Evolutionary conservation across 2,888 invertebrate genomes (phyloP).

Genomic region (Eristalis intricaria): DNA sequence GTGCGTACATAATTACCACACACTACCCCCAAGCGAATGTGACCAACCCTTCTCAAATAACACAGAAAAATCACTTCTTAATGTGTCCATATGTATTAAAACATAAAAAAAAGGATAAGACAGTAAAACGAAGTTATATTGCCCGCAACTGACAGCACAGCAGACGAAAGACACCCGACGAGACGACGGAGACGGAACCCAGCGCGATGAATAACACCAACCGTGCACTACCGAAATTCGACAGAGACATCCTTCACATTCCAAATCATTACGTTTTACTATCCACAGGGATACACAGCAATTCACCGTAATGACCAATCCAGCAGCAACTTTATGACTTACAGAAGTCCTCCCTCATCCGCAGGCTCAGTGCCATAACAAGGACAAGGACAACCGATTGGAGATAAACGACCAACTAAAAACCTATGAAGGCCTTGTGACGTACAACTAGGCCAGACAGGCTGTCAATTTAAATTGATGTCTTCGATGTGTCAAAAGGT

Average conservation of each 20-base stretch:
- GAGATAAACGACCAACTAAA: background rate
- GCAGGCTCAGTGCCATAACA: slow-evolving; percentile 32
- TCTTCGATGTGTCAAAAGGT: slow-evolving; percentile 57
- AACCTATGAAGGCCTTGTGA: slow-evolving; percentile 5
- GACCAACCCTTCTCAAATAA: slow-evolving; percentile 25
- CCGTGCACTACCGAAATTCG: background rate
- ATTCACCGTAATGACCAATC: slow-evolving; percentile 61
- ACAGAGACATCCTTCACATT: slow-evolving; percentile 41
- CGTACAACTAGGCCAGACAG: slow-evolving; percentile 45
- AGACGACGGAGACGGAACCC: background rate
- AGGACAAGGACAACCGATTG: slow-evolving; percentile 10
- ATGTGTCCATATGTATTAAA: slow-evolving; percentile 26
- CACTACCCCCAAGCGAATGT: slow-evolving; percentile 5
- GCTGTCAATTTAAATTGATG: slow-evolving; percentile 49
- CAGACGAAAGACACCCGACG: background rate
- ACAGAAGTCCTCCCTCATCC: slow-evolving; percentile 45
- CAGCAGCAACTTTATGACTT: slow-evolving; percentile 59
- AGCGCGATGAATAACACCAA: slow-evolving; percentile 7
- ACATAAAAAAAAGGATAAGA: slow-evolving; percentile 47
- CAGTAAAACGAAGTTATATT: slow-evolving; percentile 39
- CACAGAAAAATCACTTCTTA: slow-evolving; percentile 22
- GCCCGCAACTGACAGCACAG: slow-evolving; percentile 56
- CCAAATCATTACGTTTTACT: slow-evolving; percentile 47
- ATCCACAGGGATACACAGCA: slow-evolving; percentile 32
- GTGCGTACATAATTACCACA: background rate